Evolutionary conservation across 2,888 invertebrate species (phyloP).

Genomic region (Cheilosia grossa): DNA sequence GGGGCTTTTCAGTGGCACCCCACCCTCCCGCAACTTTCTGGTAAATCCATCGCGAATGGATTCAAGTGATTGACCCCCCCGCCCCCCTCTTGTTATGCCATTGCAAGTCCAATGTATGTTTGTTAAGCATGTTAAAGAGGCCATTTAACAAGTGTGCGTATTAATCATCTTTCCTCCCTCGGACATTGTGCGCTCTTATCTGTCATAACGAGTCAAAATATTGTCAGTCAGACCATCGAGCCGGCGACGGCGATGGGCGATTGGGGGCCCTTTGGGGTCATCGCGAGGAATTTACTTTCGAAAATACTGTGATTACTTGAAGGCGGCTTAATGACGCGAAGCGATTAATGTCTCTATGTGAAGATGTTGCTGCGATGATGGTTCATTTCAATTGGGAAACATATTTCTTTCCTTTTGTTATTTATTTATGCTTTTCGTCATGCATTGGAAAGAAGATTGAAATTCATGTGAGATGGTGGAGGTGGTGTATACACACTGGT

Average conservation of each 20-base stretch:
- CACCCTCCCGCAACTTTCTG: not conserved
- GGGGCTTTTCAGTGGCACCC: not conserved
- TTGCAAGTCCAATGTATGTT: constrained; percentile 34
- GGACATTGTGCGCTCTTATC: constrained; percentile 51
- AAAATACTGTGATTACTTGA: constrained; percentile 33
- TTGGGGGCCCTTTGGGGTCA: constrained; percentile 62
- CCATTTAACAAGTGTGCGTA: constrained; percentile 71
- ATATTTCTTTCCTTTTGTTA: constrained; percentile 7
- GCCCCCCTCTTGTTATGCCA: not conserved
- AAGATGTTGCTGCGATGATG: constrained; percentile 30
- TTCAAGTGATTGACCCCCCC: constrained; percentile 42
- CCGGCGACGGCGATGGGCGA: constrained; percentile 8
- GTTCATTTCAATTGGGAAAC: constrained; percentile 57
- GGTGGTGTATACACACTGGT: no score
- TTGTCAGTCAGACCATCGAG: constrained; percentile 32
- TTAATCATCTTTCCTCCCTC: constrained; percentile 56
- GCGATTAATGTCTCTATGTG: constrained; percentile 38
- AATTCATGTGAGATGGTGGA: not conserved
- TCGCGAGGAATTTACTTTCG: constrained; percentile 64
- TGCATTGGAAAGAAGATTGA: constrained; percentile 2
- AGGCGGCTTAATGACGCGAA: constrained; percentile 45
- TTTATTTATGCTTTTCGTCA: not conserved
- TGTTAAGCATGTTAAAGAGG: constrained; percentile 62
- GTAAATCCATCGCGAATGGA: constrained; percentile 12
- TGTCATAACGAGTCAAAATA: constrained; percentile 72